These are phyloP conservation scores for Chalcis sispes DNA, from an alignment of 2,888 invertebrate genomes.

Conservation along the genomic window DNA sequence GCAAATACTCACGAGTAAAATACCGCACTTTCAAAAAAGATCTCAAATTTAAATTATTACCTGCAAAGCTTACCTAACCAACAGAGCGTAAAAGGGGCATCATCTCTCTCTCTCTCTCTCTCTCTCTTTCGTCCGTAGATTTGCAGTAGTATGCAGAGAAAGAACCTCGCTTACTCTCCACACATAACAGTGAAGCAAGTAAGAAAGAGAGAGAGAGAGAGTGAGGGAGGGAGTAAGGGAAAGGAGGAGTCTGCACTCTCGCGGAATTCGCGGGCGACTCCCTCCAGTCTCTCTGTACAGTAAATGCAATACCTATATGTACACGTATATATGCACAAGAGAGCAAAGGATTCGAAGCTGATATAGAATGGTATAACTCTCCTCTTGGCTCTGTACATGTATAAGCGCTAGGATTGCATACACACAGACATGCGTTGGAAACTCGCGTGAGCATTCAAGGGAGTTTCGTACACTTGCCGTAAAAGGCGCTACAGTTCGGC, in stretches of 20 bases:
- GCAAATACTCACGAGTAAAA: too few species aligned
- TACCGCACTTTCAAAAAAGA: background rate
- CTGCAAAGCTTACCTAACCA: too few species aligned
- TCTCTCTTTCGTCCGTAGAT: background rate
- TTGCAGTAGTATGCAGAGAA: background rate
- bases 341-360: conserved; percentile 13
- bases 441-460: too few species aligned
- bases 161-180: background rate
- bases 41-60: too few species aligned
- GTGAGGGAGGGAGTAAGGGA: background rate
- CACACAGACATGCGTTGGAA: too few species aligned
- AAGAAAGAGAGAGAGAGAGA: conserved; percentile 7
- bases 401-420: too few species aligned
- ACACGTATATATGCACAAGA: background rate
- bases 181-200: background rate
- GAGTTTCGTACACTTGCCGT: too few species aligned
- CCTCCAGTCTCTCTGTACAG: background rate
- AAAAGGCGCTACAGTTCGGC: too few species aligned
- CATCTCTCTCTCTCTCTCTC: too few species aligned
- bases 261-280: conserved; percentile 39
- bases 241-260: conserved; percentile 4
- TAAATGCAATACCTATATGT: too few species aligned
- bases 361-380: too few species aligned
- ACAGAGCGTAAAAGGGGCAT: conserved; percentile 20
- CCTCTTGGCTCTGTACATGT: too few species aligned